phyloP scores from a whole-genome alignment of 2,797 vertebrate species.

The Peromyscus aztecus region DNA sequence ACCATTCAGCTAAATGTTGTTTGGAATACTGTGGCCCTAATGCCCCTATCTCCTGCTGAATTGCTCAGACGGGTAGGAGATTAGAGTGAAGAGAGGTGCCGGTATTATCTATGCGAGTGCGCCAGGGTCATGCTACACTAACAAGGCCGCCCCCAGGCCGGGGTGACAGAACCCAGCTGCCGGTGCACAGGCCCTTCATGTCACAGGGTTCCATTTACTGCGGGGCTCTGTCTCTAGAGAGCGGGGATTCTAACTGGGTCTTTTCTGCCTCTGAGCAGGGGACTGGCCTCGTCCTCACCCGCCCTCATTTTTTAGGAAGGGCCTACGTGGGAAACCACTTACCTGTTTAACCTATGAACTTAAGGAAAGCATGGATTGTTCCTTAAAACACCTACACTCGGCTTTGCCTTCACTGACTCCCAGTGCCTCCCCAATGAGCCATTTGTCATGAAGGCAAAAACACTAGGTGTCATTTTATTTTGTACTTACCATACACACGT shows the following conservation, averaged over 20 bases:
- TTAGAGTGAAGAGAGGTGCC: constrained; percentile 94
- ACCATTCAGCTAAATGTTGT: constrained; percentile 90
- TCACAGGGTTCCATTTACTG: constrained; percentile 89
- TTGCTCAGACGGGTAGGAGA: constrained; percentile 92
- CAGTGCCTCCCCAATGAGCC: neutral
- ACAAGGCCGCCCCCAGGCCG: constrained; percentile 93
- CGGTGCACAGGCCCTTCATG: constrained; percentile 76
- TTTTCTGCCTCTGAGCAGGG: constrained; percentile 86
- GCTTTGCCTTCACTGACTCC: no score
- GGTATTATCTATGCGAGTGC: constrained; percentile 96
- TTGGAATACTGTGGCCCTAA: constrained; percentile 90
- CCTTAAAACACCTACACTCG: constrained; percentile 72
- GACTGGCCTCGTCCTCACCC: constrained; percentile 80
- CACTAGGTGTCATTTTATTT: neutral
- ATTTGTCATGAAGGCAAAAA: constrained; percentile 52
- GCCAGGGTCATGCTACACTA: constrained; percentile 96
- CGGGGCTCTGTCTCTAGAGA: constrained; percentile 86
- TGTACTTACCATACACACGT: neutral
- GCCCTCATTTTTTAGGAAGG: constrained; percentile 67
- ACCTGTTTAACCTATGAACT: constrained; percentile 89
- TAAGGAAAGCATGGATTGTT: constrained; percentile 70
- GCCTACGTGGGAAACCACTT: constrained; percentile 87
- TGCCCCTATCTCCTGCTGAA: constrained; percentile 89
- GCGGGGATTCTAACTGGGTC: constrained; percentile 84
- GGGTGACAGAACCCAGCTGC: constrained; percentile 96